Evolutionary conservation across 2,888 invertebrate genomes (phyloP).

Genomic region (Parnassius orleans): DNA sequence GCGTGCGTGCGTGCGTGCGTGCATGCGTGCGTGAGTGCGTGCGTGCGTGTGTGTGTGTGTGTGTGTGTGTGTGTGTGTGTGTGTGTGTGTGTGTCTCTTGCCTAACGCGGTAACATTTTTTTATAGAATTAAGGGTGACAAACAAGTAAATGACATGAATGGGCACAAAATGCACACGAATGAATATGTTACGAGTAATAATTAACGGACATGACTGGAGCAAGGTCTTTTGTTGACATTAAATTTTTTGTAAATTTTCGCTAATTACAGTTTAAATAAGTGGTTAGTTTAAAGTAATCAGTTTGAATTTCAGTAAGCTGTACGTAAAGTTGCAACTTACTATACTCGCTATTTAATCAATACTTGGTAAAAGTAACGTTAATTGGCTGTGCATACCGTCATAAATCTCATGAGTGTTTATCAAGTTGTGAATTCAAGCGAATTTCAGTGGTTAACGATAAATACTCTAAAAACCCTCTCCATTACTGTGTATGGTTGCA

Average conservation of each 20-base stretch:
- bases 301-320: conserved; percentile 12
- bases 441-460: conserved; percentile 17
- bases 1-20: too few species aligned
- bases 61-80: too few species aligned
- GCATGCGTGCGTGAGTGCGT: too few species aligned
- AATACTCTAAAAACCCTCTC: conserved; percentile 17
- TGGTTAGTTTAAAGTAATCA: conserved; percentile 24
- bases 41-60: too few species aligned
- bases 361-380: conserved; percentile 16
- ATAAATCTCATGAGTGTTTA: conserved; percentile 17
- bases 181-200: conserved; percentile 49
- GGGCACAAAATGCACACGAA: too few species aligned
- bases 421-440: conserved; percentile 20
- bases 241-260: conserved; percentile 62
- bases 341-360: conserved; percentile 10
- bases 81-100: too few species aligned
- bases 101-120: too few species aligned
- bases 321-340: conserved; percentile 9
- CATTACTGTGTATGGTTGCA: conserved; percentile 8
- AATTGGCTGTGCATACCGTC: conserved; percentile 11
- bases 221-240: conserved; percentile 67
- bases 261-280: conserved; percentile 58
- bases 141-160: too few species aligned
- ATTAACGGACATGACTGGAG: conserved; percentile 63
- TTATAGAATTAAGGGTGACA: too few species aligned